These are phyloP conservation scores for Ganaspis brasiliensis DNA, from an alignment of 2,888 invertebrate species.

Conservation along the genomic window DNA sequence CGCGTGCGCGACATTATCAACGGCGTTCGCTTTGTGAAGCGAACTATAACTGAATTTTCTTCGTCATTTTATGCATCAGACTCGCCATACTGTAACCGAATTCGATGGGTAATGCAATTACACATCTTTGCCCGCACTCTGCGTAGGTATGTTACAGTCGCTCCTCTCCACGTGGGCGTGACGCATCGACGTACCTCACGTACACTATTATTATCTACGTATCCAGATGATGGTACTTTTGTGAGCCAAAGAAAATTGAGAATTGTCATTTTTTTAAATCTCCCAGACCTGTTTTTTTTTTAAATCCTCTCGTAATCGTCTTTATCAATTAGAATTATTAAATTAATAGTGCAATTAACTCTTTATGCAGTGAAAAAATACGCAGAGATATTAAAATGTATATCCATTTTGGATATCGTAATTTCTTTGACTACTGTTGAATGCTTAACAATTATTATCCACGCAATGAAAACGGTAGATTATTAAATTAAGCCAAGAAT, in stretches of 20 bases:
- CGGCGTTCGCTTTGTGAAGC: conserved; percentile 79
- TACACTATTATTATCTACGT: conserved; percentile 35
- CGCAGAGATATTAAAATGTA: no score
- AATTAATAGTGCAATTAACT: no score
- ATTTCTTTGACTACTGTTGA: no score
- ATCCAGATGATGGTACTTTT: conserved; percentile 31
- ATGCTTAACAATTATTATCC: no score
- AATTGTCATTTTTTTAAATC: not conserved
- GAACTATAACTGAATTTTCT: conserved; percentile 80
- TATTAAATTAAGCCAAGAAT: no score
- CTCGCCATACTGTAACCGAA: conserved; percentile 80
- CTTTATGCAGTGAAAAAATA: no score
- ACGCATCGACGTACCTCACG: conserved; percentile 24
- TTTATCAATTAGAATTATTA: no score
- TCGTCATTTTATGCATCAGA: conserved; percentile 80
- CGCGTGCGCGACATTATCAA: conserved; percentile 74
- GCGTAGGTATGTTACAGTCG: conserved; percentile 54
- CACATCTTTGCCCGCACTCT: conserved; percentile 77
- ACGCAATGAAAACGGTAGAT: no score
- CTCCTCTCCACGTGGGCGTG: conserved; percentile 35
- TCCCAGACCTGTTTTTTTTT: no score
- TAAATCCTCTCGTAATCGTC: no score
- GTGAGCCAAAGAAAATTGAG: conserved; percentile 14
- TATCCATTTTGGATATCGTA: no score
- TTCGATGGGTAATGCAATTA: conserved; percentile 80